phyloP scores from a whole-genome alignment of 2,113 vertebrate species.

The Phrynosoma platyrhinos region DNA sequence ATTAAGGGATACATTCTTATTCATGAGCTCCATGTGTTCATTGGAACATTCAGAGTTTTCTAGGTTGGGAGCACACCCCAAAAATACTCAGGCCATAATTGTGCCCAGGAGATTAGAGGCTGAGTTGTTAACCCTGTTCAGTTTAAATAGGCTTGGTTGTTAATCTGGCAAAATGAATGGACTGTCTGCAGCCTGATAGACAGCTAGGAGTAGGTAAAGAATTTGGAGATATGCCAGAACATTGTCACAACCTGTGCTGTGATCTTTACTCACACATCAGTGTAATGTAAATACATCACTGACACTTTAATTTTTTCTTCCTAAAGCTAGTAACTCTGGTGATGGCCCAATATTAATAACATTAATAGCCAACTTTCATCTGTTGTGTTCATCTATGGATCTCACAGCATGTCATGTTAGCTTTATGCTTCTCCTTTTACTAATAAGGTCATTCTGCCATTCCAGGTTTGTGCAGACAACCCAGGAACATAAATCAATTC shows the following conservation, averaged over 20 bases:
- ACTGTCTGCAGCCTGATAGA: constrained; percentile 1
- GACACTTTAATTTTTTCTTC: not conserved
- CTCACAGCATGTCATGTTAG: not conserved
- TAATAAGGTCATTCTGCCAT: not conserved
- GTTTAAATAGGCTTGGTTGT: constrained; percentile 9
- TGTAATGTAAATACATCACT: constrained; percentile 10
- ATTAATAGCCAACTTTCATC: constrained; percentile 31
- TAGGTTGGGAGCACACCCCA: not conserved
- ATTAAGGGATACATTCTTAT: not conserved
- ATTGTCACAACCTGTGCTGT: constrained; percentile 18
- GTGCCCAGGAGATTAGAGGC: not conserved
- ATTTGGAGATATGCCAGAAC: not conserved
- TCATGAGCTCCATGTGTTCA: not conserved
- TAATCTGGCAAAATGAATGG: constrained; percentile 9
- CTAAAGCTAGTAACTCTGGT: not conserved
- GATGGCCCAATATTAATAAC: constrained; percentile 14
- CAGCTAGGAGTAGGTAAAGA: not conserved
- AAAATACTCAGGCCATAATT: not conserved
- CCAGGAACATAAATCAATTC: not conserved
- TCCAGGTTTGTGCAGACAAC: not conserved
- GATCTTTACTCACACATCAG: constrained; percentile 13
- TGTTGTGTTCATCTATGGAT: not conserved
- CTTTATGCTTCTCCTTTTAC: not conserved
- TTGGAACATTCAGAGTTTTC: not conserved
- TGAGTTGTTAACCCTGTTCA: constrained; percentile 7